Base-by-base conservation (phyloP, 2,797 vertebrate species). In the Pipistrellus pipistrellus region DNA sequence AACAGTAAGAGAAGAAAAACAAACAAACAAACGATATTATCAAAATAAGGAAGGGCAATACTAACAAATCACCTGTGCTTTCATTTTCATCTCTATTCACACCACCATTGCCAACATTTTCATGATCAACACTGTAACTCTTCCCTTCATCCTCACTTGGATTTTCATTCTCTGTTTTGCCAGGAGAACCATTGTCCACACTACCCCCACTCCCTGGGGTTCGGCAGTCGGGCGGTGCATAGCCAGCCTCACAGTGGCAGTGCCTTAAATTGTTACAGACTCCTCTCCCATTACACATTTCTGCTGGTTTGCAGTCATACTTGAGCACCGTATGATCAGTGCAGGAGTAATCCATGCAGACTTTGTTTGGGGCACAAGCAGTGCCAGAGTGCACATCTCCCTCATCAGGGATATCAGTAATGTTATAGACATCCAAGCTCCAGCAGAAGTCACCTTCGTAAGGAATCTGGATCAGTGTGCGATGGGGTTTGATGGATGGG, bases 211-310 rank as follows among this genome's bases (percentile, higher is more conserved):
- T 0, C 32, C 98, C 97, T 1, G 3, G 4, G 2, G 8, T 32
- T 27, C 0, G 46, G 77, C 97, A 97, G 57, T 91, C 2, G 0
- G 98, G 97, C 15, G 98, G 97, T 1, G 96, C 95, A 93, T 96
- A 98, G 20, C 97, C 97, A 12, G 8, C 10, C 1, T 96, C 4
- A 1, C 97, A 98, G 11, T 98, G 97, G 73, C 98, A 98, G 17
- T 97, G 96, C 41, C 18, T 17, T 0, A 88, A 92, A 85, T 97
- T 96, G 59, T 98, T 98, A 73, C 98, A 98, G 6, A 97, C 14
- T 1, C 97, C 98, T 23, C 80, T 87, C 4, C 53, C 69, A 0
- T 32, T 8, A 3, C 97, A 97, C 12, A 4, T 82, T 4, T 2
- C 1, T 0, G 3, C 0, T 3, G 75, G 1, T 0, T 83, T 5